Base-by-base conservation (phyloP, 2,797 vertebrate genomes). In the Phalanger gymnotis region DNA sequence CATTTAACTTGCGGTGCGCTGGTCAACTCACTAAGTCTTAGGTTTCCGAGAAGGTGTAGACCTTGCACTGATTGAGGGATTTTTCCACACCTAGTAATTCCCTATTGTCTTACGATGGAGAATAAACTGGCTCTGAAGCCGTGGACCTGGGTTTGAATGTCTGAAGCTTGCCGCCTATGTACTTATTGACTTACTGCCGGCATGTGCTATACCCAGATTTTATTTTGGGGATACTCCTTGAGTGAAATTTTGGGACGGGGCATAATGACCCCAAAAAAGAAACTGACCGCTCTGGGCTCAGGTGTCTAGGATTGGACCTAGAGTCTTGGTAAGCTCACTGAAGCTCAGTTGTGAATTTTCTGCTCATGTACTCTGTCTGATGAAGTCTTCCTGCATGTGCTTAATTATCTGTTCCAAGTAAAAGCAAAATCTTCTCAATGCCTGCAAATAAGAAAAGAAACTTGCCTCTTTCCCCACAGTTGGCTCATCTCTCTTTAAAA, bases 401-500 rank as follows among this genome's bases (percentile, higher is more conserved):
- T 93, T 91, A 92, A 54, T n/a, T 34, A 91, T 47, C 22, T 54
- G 14, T 53, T 19, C 90, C 73, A 28, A 51, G 94, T 91, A 90
- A 92, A 56, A 93, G 96, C 52, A 93, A 96, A 94, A 94, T 91
- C 34, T 96, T 52, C 25, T 14, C 51, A 51, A 53, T 61, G 34
- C 13, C 22, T 73, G 30, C 27, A 53, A 6, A 94, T 56, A 93
- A 73, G n/a, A 66, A 73, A 52, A 57, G 94, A 81, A 95, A 57
- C 53, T 95, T 96, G 53, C 57, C 4, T 94, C 73, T 95, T 56
- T 95, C 90, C 73, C 90, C 94, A 94, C 90, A 96, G 9, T 51
- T 87, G 25, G 9, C 73, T 87, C 73, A 87, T 87, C 40, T 81
- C 12, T 81, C 73, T 51, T 87, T 87, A 51, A 96, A 96, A 92